Conservation (phyloP, 2,113 vertebrate species). For the Scopus umbretta region DNA sequence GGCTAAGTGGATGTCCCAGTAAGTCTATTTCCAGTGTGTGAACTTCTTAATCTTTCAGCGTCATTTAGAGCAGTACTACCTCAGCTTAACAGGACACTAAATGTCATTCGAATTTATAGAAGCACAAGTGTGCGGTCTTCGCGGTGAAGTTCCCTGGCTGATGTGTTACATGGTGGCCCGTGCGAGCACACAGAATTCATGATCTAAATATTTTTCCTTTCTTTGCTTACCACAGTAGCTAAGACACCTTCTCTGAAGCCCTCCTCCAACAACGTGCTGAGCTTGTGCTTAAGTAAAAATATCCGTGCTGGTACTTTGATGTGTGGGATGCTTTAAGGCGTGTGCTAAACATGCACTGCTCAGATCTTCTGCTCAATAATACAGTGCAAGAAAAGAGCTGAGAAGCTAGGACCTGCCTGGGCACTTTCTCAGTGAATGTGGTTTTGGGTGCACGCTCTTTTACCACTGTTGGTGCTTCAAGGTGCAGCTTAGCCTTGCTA, state of each 20-base stretch:
- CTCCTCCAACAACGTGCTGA: background rate
- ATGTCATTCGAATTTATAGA: constrained; percentile 61
- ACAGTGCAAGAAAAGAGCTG: background rate
- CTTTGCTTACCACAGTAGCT: background rate
- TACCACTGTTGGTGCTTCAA: background rate
- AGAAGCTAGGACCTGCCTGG: background rate
- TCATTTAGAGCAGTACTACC: background rate
- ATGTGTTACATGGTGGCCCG: background rate
- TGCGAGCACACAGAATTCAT: background rate
- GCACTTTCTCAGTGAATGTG: background rate
- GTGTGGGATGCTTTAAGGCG: background rate
- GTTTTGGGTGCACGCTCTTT: background rate
- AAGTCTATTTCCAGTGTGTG: constrained; percentile 45
- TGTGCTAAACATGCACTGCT: background rate
- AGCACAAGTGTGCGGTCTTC: constrained; percentile 28
- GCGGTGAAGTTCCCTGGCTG: background rate
- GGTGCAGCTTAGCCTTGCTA: background rate
- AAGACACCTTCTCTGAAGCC: background rate
- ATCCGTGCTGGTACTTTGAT: background rate
- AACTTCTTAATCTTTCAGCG: constrained; percentile 14
- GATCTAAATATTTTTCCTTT: background rate
- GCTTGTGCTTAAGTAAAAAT: background rate
- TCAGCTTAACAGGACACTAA: constrained; percentile 28
- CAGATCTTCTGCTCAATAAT: background rate
- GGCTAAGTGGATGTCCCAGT: constrained; percentile 48